Percentiles rank a stretch among this genome's conserved stretches.
Evolutionary conservation across 2,797 vertebrate genomes (phyloP).

Genomic region (Mus spretus): DNA sequence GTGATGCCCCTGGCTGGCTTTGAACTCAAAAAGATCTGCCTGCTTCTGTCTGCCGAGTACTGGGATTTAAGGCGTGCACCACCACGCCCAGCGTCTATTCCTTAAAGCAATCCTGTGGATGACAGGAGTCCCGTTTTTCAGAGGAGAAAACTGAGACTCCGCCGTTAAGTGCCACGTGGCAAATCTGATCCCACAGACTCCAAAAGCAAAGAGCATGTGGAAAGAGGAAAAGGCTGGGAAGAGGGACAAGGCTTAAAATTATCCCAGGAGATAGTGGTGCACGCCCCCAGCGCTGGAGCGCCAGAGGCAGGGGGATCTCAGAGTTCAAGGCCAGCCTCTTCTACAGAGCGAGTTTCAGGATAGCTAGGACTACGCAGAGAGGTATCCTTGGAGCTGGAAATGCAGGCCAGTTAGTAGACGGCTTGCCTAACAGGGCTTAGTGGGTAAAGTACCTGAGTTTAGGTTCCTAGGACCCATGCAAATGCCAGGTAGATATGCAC

Average conservation of each 20-base stretch:
- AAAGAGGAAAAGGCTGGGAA: not conserved
- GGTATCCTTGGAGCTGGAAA: not conserved
- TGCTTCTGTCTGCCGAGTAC: not conserved
- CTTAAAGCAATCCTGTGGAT: not conserved
- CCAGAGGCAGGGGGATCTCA: not conserved
- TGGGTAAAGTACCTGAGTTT: not conserved
- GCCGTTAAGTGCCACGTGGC: not conserved
- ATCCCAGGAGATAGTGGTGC: too few species aligned
- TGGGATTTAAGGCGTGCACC: not conserved
- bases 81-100: not conserved
- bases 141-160: slow-evolving; percentile 30
- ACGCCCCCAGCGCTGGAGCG: too few species aligned
- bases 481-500: not conserved
- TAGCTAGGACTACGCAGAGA: not conserved
- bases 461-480: not conserved
- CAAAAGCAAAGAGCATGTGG: not conserved
- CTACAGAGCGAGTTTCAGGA: not conserved
- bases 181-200: not conserved
- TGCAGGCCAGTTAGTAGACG: not conserved
- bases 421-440: not conserved
- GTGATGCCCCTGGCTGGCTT: not conserved
- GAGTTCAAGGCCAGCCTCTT: not conserved
- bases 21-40: not conserved
- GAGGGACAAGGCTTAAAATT: not conserved
- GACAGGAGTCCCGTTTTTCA: not conserved